phyloP scores from a whole-genome alignment of 2,888 invertebrate genomes.

The Coleophora flavipennella region DNA sequence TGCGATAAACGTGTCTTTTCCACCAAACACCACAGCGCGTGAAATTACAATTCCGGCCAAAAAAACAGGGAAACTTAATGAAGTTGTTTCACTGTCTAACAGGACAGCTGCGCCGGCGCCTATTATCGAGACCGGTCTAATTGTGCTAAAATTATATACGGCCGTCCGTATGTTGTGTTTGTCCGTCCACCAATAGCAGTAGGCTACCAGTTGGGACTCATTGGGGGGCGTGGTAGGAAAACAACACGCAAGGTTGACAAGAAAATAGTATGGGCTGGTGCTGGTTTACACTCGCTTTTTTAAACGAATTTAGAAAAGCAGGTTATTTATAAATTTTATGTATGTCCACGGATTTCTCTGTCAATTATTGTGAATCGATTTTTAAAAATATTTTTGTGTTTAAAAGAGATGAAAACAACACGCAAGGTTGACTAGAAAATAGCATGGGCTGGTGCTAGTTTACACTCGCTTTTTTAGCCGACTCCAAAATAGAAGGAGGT shows the following conservation, averaged over 20 bases:
- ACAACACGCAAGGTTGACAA: not conserved
- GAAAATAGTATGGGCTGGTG: not conserved
- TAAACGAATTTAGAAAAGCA: no score
- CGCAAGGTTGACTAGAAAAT: no score
- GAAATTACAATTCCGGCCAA: not conserved
- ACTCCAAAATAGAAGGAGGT: no score
- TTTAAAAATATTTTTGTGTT: no score
- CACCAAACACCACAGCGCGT: not conserved
- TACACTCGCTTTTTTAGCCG: no score
- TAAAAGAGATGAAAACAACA: not conserved
- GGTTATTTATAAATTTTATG: no score
- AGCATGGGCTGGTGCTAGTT: not conserved
- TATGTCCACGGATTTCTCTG: no score
- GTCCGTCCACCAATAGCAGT: not conserved
- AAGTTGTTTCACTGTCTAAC: not conserved
- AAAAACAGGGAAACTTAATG: not conserved
- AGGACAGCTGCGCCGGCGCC: conserved; percentile 1
- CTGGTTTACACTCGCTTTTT: no score
- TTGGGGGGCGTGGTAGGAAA: conserved; percentile 1
- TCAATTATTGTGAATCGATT: no score
- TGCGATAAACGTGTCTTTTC: no score
- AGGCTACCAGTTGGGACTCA: not conserved
- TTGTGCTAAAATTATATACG: conserved; percentile 5
- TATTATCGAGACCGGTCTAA: conserved; percentile 2
- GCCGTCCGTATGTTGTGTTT: not conserved